phyloP scores from a whole-genome alignment of 2,888 invertebrate species.

The Liposcelis brunnea region DNA sequence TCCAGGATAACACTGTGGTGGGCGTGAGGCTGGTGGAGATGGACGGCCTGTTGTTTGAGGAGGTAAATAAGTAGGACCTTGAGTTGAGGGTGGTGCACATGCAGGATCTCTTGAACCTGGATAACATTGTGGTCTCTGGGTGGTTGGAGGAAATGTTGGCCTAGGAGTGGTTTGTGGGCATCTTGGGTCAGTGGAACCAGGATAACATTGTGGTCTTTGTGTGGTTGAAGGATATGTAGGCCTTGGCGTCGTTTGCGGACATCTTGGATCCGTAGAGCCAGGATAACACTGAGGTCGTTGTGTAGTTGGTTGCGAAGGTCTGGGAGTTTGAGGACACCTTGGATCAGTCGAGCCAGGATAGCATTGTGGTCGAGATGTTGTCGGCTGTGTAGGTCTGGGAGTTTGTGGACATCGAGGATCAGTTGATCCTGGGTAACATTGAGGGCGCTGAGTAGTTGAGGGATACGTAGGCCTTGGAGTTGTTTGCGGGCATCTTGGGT shows the following conservation, averaged over 20 bases:
- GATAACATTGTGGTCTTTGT: slow-evolving; percentile 13
- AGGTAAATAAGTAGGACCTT: slow-evolving; percentile 14
- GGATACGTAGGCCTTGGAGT: slow-evolving; percentile 16
- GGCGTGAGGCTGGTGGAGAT: background rate
- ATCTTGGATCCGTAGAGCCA: slow-evolving; percentile 20
- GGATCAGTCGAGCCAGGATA: slow-evolving; percentile 24
- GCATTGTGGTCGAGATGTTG: slow-evolving; percentile 21
- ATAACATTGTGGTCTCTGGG: background rate
- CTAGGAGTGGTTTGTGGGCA: slow-evolving; percentile 15
- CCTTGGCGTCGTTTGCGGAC: slow-evolving; percentile 20
- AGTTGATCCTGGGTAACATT: slow-evolving; percentile 18
- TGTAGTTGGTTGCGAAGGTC: slow-evolving; percentile 16
- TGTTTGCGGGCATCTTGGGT: slow-evolving; percentile 10
- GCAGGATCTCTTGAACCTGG: slow-evolving; percentile 15
- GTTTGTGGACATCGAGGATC: slow-evolving; percentile 25
- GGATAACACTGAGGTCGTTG: slow-evolving; percentile 22
- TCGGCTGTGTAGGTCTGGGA: slow-evolving; percentile 13
- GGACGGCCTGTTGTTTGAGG: slow-evolving; percentile 12
- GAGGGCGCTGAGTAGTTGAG: slow-evolving; percentile 20
- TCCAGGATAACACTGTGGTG: slow-evolving; percentile 16
- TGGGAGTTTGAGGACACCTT: slow-evolving; percentile 20
- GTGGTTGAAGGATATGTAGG: slow-evolving; percentile 14
- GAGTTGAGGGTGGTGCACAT: slow-evolving; percentile 12
- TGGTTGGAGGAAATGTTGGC: slow-evolving; percentile 6
- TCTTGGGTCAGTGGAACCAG: slow-evolving; percentile 16